Evolutionary conservation across 1,140 invertebrate genomes (phyloP), one percentile per base, ranked within the genome.

Genomic region (Oscheius sp.): DNA sequence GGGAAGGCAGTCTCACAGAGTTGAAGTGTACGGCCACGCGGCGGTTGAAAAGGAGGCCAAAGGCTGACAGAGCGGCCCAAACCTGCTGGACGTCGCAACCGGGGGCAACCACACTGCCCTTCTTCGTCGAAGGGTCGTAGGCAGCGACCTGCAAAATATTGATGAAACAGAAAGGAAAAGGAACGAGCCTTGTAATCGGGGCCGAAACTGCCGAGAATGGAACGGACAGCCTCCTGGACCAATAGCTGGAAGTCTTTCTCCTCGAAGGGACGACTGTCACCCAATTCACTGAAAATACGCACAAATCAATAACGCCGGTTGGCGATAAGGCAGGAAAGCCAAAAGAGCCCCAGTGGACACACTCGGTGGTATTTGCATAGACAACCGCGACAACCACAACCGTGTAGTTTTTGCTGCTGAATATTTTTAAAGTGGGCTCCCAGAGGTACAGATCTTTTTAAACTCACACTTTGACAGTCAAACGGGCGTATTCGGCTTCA

Each of bases 401-500:
- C n/a, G n/a, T n/a, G n/a, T n/a, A 45, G 23, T 45, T 45, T 15
- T 45, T 45, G 15, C 42, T 45, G 18, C 42, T 45, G 18, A 45
- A 18, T 18, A 45, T 45, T 45, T 45, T 0, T 45, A 45, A 23
- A 15, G 23, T 0, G 23, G 23, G 23, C 23, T 18, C 18, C 18
- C 42, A 45, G 15, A n/a, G n/a, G n/a, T n/a, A n/a, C n/a, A n/a
- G n/a, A n/a, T n/a, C n/a, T n/a, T n/a, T n/a, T 13, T 13, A 65
- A 61, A 29, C 69, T 20, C 52, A 71, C 69, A 71, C 59, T 71
- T 38, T 63, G 36, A 71, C 58, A 35, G 52, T 58, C 45, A 71
- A 29, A 49, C 69, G 59, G 35, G 69, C 69, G 31, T 63, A 71
- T 29, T 71, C 69, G 7, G 46, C 69, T 32, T 71, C 38, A 20